These are phyloP conservation scores for Chorisops tibialis DNA, from an alignment of 2,888 invertebrate species.

Conservation along the genomic window DNA sequence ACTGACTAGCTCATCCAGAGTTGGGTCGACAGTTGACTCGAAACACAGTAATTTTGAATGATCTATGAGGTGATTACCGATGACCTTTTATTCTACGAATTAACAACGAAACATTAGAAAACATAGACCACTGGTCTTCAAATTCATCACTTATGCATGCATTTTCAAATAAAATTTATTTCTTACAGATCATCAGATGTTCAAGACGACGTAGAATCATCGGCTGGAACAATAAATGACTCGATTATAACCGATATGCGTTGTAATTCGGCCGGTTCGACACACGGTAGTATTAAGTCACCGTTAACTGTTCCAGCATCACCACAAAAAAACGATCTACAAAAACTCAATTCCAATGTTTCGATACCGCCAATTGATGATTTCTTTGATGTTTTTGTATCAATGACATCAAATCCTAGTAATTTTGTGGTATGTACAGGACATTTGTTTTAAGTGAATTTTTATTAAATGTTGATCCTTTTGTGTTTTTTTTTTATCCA, in stretches of 20 bases:
- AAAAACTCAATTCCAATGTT: constrained; percentile 40
- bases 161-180: too few relatives aligned
- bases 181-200: too few relatives aligned
- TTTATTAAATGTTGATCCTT: not conserved
- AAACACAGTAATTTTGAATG: too few relatives aligned
- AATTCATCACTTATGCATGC: too few relatives aligned
- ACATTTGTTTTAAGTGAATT: not conserved
- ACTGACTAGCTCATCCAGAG: too few relatives aligned
- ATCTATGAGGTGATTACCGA: too few relatives aligned
- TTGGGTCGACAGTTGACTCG: too few relatives aligned
- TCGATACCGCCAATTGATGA: constrained; percentile 49
- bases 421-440: constrained; percentile 45
- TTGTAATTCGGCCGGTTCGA: constrained; percentile 15
- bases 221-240: too few relatives aligned
- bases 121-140: too few relatives aligned
- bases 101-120: too few relatives aligned
- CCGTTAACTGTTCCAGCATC: constrained; percentile 36
- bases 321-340: constrained; percentile 37
- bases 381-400: constrained; percentile 68
- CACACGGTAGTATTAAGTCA: constrained; percentile 6
- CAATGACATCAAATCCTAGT: constrained; percentile 71
- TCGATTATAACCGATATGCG: not conserved
- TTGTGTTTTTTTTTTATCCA: constrained; percentile 15
- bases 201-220: too few relatives aligned
- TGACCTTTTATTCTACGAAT: too few relatives aligned